A percentile compares a stretch with the other conserved stretches of the same genome.
Evolutionary conservation across 2,797 vertebrate genomes (phyloP).

Genomic region (Columba guinea): DNA sequence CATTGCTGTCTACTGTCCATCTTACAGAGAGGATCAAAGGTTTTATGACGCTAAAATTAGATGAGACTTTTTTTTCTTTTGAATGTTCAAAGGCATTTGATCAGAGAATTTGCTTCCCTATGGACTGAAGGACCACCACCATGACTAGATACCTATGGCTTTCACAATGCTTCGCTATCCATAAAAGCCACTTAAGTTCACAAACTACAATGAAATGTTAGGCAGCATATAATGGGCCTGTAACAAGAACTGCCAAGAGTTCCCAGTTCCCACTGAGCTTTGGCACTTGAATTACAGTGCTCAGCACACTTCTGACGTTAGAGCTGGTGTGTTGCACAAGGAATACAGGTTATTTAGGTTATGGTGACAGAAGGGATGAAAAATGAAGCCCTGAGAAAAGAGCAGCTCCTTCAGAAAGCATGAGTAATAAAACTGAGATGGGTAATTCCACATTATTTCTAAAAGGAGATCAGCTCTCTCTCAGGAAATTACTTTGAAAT

Average conservation of each 20-base stretch:
- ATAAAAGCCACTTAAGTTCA: slow-evolving; percentile 20
- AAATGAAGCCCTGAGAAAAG: slow-evolving; percentile 47
- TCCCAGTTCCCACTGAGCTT: background rate
- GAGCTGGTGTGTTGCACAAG: background rate
- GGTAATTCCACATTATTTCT: background rate
- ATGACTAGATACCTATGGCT: background rate
- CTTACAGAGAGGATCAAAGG: background rate
- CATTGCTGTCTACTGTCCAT: background rate
- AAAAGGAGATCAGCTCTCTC: slow-evolving; percentile 13
- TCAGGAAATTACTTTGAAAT: slow-evolving; percentile 28
- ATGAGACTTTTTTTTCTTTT: background rate
- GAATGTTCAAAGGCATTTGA: background rate
- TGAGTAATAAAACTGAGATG: background rate
- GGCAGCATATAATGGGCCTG: slow-evolving; percentile 29
- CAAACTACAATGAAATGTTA: background rate
- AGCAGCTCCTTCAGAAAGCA: slow-evolving; percentile 34
- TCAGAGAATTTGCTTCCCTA: background rate
- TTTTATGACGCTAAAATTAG: background rate
- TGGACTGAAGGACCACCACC: background rate
- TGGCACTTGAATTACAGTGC: slow-evolving; percentile 28
- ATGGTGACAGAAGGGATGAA: slow-evolving; percentile 38
- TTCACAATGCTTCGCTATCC: slow-evolving; percentile 6
- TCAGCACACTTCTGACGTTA: slow-evolving; percentile 44
- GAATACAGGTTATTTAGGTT: slow-evolving; percentile 40
- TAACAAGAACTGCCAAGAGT: slow-evolving; percentile 22